Evolutionary conservation across 1,140 invertebrate genomes (phyloP).

Genomic region (Drosophila sulfurigaster): DNA sequence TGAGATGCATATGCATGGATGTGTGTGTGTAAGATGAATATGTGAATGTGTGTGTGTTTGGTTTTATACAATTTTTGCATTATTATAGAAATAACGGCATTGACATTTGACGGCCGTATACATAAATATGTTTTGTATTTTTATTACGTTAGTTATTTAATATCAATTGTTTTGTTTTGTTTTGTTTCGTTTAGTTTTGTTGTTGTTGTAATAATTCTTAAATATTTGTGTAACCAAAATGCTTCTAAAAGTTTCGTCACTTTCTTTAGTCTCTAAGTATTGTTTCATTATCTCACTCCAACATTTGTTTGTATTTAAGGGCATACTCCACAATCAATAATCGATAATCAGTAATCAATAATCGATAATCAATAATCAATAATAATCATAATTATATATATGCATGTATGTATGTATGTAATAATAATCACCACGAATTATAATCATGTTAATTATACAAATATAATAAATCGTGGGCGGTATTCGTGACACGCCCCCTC

Average conservation of each 20-base stretch:
- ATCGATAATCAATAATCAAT: too few species aligned
- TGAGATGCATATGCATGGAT: not conserved
- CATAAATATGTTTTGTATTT: conserved; percentile 41
- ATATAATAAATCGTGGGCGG: not conserved
- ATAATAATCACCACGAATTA: not conserved
- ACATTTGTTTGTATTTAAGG: conserved; percentile 70
- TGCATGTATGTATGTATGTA: not conserved
- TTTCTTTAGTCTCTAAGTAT: conserved; percentile 83
- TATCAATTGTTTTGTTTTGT: conserved; percentile 32
- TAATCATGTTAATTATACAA: conserved; percentile 1
- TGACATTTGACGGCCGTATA: conserved; percentile 51
- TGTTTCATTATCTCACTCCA: conserved; percentile 85
- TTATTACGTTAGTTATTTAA: conserved; percentile 43
- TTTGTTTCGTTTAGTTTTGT: too few species aligned
- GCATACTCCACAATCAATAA: conserved; percentile 50
- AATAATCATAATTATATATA: not conserved
- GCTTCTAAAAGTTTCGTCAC: conserved; percentile 78
- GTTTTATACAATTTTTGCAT: conserved; percentile 69
- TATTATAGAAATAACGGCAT: conserved; percentile 53
- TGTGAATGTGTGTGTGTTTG: conserved; percentile 13
- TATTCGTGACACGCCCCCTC: not conserved
- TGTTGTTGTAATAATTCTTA: conserved; percentile 59
- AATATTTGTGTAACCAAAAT: conserved; percentile 79
- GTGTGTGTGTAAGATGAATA: conserved; percentile 1
- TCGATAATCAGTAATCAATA: too few species aligned